Base-by-base conservation (phyloP, 1,140 invertebrate species). In the Drosophila neocordata region DNA sequence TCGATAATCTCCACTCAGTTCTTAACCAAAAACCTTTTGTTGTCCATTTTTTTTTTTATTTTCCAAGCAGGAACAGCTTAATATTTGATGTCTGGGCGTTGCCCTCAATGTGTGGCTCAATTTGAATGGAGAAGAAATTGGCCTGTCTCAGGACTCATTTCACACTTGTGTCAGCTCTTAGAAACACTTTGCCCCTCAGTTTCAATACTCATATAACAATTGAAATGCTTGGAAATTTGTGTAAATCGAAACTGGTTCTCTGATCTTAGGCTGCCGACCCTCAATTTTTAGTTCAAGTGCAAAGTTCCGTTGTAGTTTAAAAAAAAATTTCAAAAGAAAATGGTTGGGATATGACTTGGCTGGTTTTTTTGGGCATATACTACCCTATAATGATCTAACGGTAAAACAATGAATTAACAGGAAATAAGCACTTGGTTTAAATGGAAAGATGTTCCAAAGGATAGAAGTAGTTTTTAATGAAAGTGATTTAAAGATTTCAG, bases 271-370 rank as follows among this genome's bases (percentile, higher is more conserved):
- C 65, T 52, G 63, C 68, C 65, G 56, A 55, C 64, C 65, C 55
- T 34, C 53, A 11, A n/a, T 24, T 56, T 69, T 65, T 52, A 80
- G 20, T 52, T 90, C 58, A 65, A 91, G 74, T 74, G 74, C 41
- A 61, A 83, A 91, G 67, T 77, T 78, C 63, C 79, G 66, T 66
- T 89, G 73, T 69, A 77, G 57, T 71, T 85, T n/a, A n/a, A 63
- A 68, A 84, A 58, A 11, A 37, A 37, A 34, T 73, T 71, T 66
- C 73, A 34, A 52, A 48, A 53, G 73, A 90, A 90, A 71, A 68
- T 65, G 34, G 60, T 24, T 27, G 37, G 51, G 37, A 38, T 27
- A 31, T 8, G 6, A 53, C 2, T 35, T 35, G 13, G 4, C 22
- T 24, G 22, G n/a, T n/a, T n/a, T n/a, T n/a, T n/a, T n/a, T 13